phyloP scores from a whole-genome alignment of 2,113 vertebrate genomes.

The Caracal caracal region DNA sequence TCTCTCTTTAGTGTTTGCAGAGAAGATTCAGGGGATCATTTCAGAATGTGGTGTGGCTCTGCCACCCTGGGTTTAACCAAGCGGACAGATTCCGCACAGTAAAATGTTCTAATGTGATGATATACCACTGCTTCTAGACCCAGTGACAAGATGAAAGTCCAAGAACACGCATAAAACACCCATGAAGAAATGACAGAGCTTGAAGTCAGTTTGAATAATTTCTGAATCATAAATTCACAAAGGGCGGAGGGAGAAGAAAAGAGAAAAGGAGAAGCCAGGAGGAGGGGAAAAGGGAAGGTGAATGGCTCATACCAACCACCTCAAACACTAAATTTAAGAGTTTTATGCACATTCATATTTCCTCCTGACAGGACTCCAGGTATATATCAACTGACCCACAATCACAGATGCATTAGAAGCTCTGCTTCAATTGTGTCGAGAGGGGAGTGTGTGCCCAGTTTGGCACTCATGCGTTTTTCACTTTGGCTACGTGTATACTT shows the following conservation, averaged over 20 bases:
- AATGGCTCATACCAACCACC: neutral
- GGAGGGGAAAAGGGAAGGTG: neutral
- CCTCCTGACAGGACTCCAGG: neutral
- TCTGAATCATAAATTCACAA: constrained; percentile 59
- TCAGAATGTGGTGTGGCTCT: neutral
- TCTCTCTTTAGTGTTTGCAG: neutral
- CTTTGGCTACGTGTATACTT: neutral
- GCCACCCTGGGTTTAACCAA: neutral
- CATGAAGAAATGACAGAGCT: constrained; percentile 57
- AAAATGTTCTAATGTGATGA: constrained; percentile 1
- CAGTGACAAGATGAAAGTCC: constrained; percentile 45
- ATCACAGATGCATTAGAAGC: neutral
- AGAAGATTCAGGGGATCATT: neutral
- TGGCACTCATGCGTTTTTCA: neutral
- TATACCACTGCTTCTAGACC: neutral
- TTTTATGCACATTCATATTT: constrained; percentile 16
- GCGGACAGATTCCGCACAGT: neutral
- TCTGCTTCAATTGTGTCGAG: neutral
- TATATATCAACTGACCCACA: neutral
- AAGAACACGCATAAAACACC: constrained; percentile 44
- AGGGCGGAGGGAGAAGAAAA: neutral
- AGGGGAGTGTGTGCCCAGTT: neutral
- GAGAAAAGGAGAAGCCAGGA: neutral
- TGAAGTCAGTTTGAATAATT: constrained; percentile 64
- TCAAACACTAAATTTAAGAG: neutral